A percentile compares a stretch with the other conserved stretches of the same genome.
Evolutionary conservation across 1,140 invertebrate genomes (phyloP).

Genomic region (Trachymyrmex septentrionalis): DNA sequence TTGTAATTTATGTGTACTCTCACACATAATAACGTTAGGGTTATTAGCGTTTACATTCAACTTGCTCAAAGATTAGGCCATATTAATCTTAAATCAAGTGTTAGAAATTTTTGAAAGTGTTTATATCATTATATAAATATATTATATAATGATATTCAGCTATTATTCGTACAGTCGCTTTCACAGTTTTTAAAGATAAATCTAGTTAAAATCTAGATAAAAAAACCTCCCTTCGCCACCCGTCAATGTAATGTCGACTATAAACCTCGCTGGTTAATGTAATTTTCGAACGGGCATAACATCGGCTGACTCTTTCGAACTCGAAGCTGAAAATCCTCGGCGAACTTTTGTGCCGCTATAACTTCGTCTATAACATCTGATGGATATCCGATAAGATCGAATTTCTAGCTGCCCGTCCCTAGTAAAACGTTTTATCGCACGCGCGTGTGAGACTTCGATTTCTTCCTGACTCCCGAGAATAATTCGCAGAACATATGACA

Average conservation of each 20-base stretch:
- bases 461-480: background rate
- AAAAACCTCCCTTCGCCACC: background rate
- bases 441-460: background rate
- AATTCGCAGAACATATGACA: constrained; percentile 43
- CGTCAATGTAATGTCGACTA: constrained; percentile 1
- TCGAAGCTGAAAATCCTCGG: background rate
- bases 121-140: background rate
- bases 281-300: constrained; percentile 25
- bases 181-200: background rate
- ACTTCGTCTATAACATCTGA: constrained; percentile 46
- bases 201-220: background rate
- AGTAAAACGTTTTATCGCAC: background rate
- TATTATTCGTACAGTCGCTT: background rate
- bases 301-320: constrained; percentile 25
- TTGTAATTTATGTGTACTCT: background rate
- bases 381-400: constrained; percentile 49
- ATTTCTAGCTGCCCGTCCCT: background rate
- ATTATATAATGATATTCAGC: background rate
- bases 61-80: background rate
- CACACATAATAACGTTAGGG: background rate
- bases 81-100: background rate
- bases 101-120: background rate
- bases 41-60: background rate
- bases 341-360: constrained; percentile 45
- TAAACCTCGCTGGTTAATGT: constrained; percentile 33